A percentile compares a stretch with the other conserved stretches of the same genome.
Evolutionary conservation across 2,113 vertebrate genomes (phyloP).

Genomic region (Corythornis vintsioides): DNA sequence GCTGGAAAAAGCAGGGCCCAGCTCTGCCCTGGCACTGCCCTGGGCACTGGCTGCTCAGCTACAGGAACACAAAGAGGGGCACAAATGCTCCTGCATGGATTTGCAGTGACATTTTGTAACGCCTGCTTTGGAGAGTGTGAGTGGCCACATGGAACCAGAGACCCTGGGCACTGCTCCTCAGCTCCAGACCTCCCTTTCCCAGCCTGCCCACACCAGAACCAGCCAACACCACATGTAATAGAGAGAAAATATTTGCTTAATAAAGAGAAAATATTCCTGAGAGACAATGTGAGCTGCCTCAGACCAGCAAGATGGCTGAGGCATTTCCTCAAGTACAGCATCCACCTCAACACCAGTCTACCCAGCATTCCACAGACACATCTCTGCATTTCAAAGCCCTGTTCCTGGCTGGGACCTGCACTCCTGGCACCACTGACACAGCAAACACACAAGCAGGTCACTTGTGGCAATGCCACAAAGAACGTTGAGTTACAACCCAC

Average conservation of each 20-base stretch:
- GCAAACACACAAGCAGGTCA: rapidly evolving
- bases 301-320: not conserved
- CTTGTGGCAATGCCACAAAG: rapidly evolving
- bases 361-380: rapidly evolving
- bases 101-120: rapidly evolving
- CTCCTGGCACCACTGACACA: not conserved
- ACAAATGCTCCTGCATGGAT: rapidly evolving
- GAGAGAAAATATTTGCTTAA: not conserved
- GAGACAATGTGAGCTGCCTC: not conserved
- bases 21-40: rapidly evolving
- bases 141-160: not conserved
- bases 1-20: rapidly evolving
- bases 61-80: rapidly evolving
- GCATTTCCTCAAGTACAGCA: not conserved
- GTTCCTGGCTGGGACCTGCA: rapidly evolving
- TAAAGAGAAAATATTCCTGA: not conserved
- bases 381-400: rapidly evolving
- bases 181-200: rapidly evolving
- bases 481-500: rapidly evolving
- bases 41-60: rapidly evolving
- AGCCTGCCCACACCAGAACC: not conserved
- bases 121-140: rapidly evolving
- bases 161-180: not conserved
- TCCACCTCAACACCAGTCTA: not conserved
- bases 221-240: not conserved